Conservation (phyloP, 2,113 vertebrate genomes). For the Corydoras maculifer region DNA sequence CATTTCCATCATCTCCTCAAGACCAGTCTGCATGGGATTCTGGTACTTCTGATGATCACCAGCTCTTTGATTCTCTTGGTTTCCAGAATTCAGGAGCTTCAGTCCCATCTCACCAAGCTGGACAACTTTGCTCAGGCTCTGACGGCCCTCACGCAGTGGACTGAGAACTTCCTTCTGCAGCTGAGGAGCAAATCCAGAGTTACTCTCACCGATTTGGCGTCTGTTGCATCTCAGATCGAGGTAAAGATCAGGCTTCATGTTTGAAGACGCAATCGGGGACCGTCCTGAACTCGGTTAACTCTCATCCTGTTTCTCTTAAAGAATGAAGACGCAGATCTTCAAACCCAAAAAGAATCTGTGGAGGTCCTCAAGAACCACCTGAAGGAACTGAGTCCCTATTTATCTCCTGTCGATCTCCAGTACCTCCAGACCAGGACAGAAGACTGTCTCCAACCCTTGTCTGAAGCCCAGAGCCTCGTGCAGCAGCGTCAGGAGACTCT, state of each 20-base stretch:
- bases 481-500: constrained; percentile 69
- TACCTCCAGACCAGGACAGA: constrained; percentile 71
- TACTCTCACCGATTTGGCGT: constrained; percentile 65
- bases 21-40: too few species aligned
- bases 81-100: constrained; percentile 70
- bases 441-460: constrained; percentile 79
- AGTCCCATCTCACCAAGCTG: constrained; percentile 68
- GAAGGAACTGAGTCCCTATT: constrained; percentile 62
- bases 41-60: neutral
- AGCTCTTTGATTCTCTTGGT: neutral
- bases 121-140: constrained; percentile 76
- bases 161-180: constrained; percentile 75
- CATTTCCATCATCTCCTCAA: too few species aligned
- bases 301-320: constrained; percentile 47
- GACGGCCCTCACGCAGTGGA: constrained; percentile 76
- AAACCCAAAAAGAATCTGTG: constrained; percentile 59
- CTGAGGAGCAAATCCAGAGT: constrained; percentile 78
- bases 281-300: neutral
- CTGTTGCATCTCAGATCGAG: constrained; percentile 70
- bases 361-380: constrained; percentile 67
- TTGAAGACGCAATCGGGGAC: neutral
- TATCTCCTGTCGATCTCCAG: constrained; percentile 68
- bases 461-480: constrained; percentile 73
- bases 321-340: constrained; percentile 69
- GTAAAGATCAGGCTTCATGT: constrained; percentile 55